A percentile compares a stretch with the other conserved stretches of the same genome.
phyloP scores from a whole-genome alignment of 2,888 invertebrate species.

The Tinea trinotella region DNA sequence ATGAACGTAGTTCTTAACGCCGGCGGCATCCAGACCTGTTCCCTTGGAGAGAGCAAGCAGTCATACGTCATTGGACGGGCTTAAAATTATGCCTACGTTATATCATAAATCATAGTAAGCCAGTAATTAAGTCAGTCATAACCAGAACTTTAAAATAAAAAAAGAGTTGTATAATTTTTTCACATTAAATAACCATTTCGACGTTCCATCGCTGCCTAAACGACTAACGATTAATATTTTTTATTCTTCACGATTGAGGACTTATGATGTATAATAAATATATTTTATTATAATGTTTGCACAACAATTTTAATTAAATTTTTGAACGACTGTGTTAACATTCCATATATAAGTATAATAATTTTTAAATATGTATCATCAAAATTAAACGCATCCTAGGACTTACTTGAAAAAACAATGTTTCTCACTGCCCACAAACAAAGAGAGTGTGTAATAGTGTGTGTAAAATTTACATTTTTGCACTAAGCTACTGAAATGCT shows the following conservation, averaged over 20 bases:
- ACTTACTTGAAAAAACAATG: too few species aligned
- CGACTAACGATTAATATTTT: constrained; percentile 50
- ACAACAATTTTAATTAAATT: constrained; percentile 1
- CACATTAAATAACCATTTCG: constrained; percentile 67
- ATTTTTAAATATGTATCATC: too few species aligned
- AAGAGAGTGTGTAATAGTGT: too few species aligned
- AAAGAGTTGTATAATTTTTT: constrained; percentile 61
- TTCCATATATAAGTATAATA: too few species aligned
- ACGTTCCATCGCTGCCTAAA: constrained; percentile 41
- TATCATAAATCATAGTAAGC: constrained; percentile 70
- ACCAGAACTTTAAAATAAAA: constrained; percentile 59
- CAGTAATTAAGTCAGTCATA: constrained; percentile 70
- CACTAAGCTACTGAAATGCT: too few species aligned
- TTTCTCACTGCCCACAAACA: too few species aligned
- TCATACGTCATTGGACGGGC: constrained; percentile 63
- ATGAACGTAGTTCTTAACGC: constrained; percentile 39
- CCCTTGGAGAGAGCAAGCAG: constrained; percentile 38
- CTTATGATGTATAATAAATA: constrained; percentile 5
- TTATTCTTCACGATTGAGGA: constrained; percentile 21
- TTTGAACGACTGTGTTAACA: background rate
- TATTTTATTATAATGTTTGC: constrained; percentile 1
- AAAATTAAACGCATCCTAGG: too few species aligned
- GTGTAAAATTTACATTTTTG: too few species aligned
- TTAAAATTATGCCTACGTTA: constrained; percentile 64
- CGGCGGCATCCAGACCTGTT: constrained; percentile 60